Conservation (phyloP, 2,113 vertebrate species). For the Mirza zaza region DNA sequence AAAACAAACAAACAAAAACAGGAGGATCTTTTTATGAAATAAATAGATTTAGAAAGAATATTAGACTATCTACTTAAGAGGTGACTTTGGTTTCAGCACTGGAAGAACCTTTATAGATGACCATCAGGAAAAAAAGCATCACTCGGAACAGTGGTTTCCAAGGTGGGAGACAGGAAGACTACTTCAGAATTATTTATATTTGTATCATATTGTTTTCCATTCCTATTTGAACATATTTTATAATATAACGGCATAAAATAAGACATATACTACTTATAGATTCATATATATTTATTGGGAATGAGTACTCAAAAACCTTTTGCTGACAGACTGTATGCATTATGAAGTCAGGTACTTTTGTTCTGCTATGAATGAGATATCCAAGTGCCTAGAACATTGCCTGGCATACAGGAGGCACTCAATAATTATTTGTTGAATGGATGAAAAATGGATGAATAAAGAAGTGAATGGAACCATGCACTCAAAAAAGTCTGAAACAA, state of each 20-base stretch:
- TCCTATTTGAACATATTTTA: not conserved
- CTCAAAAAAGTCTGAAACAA: not conserved
- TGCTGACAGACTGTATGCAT: not conserved
- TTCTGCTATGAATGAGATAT: not conserved
- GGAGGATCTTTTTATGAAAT: not conserved
- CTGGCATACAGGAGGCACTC: not conserved
- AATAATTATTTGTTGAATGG: not conserved
- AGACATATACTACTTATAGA: not conserved
- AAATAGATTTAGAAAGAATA: not conserved
- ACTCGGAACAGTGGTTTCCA: not conserved
- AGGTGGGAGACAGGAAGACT: not conserved
- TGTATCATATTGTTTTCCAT: constrained; percentile 10
- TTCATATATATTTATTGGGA: not conserved
- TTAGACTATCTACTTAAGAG: not conserved
- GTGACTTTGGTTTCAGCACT: not conserved
- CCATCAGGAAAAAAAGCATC: not conserved
- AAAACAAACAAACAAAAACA: not conserved
- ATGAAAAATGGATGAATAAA: not conserved
- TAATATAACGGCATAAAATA: not conserved
- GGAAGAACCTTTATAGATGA: not conserved
- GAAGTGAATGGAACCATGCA: not conserved
- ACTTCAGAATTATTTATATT: not conserved
- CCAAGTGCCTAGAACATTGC: not conserved
- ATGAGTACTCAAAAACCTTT: not conserved
- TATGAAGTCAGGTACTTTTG: not conserved